Evolutionary conservation across 2,888 invertebrate species (phyloP).

Genomic region (Pheosia tremula): DNA sequence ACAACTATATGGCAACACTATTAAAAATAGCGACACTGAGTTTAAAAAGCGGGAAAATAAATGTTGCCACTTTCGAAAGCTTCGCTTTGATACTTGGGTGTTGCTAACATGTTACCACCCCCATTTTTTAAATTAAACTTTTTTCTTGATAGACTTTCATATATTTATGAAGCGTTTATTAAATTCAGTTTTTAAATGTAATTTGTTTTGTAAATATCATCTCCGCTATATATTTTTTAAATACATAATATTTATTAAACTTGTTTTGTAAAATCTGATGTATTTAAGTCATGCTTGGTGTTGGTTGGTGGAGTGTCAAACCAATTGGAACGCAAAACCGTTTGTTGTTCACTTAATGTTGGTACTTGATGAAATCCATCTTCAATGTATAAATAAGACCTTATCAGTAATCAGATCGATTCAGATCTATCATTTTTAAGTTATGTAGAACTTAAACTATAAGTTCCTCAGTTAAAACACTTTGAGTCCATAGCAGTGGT

Average conservation of each 20-base stretch:
- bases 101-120: conserved; percentile 21
- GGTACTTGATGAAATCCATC: not conserved
- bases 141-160: too few relatives aligned
- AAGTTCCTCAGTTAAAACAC: too few relatives aligned
- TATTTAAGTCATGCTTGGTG: conserved; percentile 4
- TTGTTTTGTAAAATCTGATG: conserved; percentile 3
- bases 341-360: too few relatives aligned
- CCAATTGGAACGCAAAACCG: too few relatives aligned
- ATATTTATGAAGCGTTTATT: too few relatives aligned
- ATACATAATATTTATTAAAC: conserved; percentile 5
- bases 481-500: too few relatives aligned
- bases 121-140: too few relatives aligned
- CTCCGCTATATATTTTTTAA: not conserved
- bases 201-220: conserved; percentile 1
- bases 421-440: not conserved
- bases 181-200: not conserved
- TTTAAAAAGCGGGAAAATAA: conserved; percentile 35
- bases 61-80: conserved; percentile 25
- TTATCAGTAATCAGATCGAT: not conserved
- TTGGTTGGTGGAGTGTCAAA: too few relatives aligned
- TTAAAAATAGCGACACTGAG: conserved; percentile 32
- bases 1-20: conserved; percentile 43
- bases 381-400: not conserved
- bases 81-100: conserved; percentile 25
- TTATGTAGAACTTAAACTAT: too few relatives aligned